phyloP scores from a whole-genome alignment of 2,113 vertebrate genomes.

The Neogale vison region DNA sequence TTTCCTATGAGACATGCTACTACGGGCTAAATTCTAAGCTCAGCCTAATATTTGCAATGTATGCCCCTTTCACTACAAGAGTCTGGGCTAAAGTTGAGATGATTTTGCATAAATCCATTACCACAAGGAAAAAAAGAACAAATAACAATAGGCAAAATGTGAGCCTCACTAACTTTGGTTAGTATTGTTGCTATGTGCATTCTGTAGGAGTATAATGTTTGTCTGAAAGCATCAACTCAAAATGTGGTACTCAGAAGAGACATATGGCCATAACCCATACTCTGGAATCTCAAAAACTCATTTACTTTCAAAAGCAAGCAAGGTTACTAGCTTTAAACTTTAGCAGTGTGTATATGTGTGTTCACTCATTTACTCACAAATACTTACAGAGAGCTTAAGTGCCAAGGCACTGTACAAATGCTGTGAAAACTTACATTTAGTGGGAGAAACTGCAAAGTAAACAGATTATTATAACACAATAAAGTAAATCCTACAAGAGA shows the following conservation, averaged over 20 bases:
- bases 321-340: background rate
- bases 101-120: conserved; percentile 11
- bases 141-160: background rate
- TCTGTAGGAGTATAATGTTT: background rate
- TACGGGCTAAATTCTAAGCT: background rate
- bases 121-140: background rate
- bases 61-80: background rate
- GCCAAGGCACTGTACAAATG: background rate
- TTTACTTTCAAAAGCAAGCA: conserved; percentile 35
- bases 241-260: background rate
- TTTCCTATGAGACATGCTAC: background rate
- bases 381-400: background rate
- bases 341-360: background rate
- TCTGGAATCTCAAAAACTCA: conserved; percentile 37
- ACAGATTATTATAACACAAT: conserved; percentile 20
- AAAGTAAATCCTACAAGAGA: background rate
- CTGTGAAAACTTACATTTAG: conserved; percentile 4
- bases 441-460: conserved; percentile 39
- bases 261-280: background rate
- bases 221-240: background rate
- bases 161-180: background rate
- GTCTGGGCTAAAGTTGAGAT: conserved; percentile 21
- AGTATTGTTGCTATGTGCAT: background rate
- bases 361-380: conserved; percentile 16
- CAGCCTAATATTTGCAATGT: background rate